Conservation (phyloP, 2,888 invertebrate genomes). For the Synanthedon tipuliformis region DNA sequence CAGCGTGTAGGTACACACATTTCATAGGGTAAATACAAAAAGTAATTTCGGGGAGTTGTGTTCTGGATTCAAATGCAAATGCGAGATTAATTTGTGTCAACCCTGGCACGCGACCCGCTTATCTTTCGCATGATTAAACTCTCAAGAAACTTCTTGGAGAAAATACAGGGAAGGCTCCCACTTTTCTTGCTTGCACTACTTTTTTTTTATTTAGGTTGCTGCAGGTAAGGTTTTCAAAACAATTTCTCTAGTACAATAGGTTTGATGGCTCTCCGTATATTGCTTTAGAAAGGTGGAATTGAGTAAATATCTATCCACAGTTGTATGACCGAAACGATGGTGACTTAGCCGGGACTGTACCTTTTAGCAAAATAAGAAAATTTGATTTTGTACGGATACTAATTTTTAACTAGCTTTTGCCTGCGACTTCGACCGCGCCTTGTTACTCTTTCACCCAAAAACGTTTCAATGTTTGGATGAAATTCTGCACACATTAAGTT, state of each 20-base stretch:
- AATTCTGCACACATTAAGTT: too few species aligned
- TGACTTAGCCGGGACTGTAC: too few species aligned
- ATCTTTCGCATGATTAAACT: slow-evolving; percentile 58
- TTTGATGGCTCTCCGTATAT: background rate
- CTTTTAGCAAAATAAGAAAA: too few species aligned
- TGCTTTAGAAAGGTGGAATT: background rate
- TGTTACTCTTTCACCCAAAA: too few species aligned
- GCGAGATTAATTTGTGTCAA: slow-evolving; percentile 12
- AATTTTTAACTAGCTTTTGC: too few species aligned
- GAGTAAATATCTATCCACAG: too few species aligned
- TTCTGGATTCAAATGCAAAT: background rate
- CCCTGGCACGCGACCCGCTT: slow-evolving; percentile 32
- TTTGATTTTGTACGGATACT: too few species aligned
- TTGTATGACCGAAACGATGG: too few species aligned
- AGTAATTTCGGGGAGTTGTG: background rate
- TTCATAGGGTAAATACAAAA: background rate
- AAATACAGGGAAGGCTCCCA: slow-evolving; percentile 44
- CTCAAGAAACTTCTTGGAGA: slow-evolving; percentile 42
- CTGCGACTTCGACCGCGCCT: too few species aligned
- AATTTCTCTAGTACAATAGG: slow-evolving; percentile 1
- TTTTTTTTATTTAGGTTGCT: slow-evolving; percentile 37
- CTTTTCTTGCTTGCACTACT: slow-evolving; percentile 44
- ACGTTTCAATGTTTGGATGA: too few species aligned
- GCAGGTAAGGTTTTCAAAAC: slow-evolving; percentile 23
- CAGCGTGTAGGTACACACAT: too few species aligned